Conservation (phyloP, 2,888 invertebrate genomes). For the Gonocerus acuteangulatus region DNA sequence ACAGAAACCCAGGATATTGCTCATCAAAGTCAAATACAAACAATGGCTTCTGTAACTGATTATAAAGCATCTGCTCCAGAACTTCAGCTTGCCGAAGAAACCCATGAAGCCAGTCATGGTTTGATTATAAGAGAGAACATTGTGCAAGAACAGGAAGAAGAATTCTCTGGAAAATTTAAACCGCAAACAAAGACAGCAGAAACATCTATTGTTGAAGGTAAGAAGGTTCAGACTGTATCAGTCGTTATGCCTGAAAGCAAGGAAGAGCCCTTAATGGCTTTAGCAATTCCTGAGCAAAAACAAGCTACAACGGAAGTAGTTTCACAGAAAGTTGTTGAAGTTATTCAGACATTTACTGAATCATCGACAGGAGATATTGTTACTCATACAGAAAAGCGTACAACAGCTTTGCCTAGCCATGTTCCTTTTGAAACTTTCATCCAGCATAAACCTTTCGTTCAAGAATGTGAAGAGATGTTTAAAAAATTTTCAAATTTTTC, state of each 20-base stretch:
- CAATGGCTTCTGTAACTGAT: constrained; percentile 43
- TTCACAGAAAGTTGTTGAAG: constrained; percentile 46
- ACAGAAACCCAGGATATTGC: constrained; percentile 45
- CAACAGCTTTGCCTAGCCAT: constrained; percentile 37
- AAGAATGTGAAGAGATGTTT: constrained; percentile 41
- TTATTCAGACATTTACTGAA: constrained; percentile 44
- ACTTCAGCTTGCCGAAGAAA: constrained; percentile 37
- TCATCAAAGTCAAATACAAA: constrained; percentile 46
- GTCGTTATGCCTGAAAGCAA: constrained; percentile 44
- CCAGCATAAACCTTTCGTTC: constrained; percentile 36
- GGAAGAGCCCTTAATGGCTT: constrained; percentile 45
- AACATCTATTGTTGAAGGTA: constrained; percentile 43
- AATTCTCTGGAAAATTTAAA: constrained; percentile 42
- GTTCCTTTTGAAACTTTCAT: constrained; percentile 42
- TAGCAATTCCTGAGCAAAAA: constrained; percentile 45
- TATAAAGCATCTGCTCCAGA: constrained; percentile 39
- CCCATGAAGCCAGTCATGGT: constrained; percentile 39
- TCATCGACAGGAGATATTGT: constrained; percentile 40
- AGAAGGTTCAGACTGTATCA: constrained; percentile 38
- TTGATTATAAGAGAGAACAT: constrained; percentile 41
- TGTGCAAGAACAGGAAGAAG: constrained; percentile 42
- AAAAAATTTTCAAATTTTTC: constrained; percentile 40
- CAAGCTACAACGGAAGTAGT: constrained; percentile 39
- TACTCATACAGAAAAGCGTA: constrained; percentile 41
- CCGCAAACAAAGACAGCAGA: constrained; percentile 45